These are phyloP conservation scores for Pionites leucogaster DNA, from an alignment of 2,113 vertebrate species.

Conservation along the genomic window DNA sequence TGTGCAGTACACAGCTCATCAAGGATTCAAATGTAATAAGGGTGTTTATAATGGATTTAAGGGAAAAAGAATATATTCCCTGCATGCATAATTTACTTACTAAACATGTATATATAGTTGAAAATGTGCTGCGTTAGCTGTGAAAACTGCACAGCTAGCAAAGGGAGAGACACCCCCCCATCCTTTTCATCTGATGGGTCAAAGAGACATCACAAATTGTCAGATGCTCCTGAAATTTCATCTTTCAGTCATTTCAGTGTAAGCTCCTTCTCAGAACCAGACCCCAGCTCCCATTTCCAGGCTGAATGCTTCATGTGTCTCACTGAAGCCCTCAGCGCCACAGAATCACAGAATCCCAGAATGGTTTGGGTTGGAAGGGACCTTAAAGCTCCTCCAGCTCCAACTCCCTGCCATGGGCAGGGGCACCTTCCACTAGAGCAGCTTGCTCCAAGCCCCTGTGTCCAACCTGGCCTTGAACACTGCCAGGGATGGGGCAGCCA, in stretches of 20 bases:
- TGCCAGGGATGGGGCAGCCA: background rate
- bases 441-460: too few species aligned
- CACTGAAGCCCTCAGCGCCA: rapidly evolving
- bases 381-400: background rate
- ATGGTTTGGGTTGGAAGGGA: background rate
- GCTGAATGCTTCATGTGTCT: background rate
- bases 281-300: background rate
- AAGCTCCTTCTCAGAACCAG: background rate
- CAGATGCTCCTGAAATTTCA: background rate
- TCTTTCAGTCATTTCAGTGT: background rate
- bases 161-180: background rate
- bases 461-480: too few species aligned
- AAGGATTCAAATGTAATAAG: constrained; percentile 10
- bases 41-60: background rate
- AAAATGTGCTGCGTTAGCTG: background rate
- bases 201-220: background rate
- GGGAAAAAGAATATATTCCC: background rate
- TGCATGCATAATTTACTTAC: constrained; percentile 25
- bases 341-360: background rate
- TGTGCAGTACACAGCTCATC: background rate
- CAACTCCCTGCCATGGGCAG: background rate
- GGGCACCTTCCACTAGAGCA: background rate
- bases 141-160: background rate
- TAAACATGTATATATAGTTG: background rate
- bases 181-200: background rate